Base-by-base conservation (phyloP, 2,113 vertebrate species). In the Oryzias celebensis region DNA sequence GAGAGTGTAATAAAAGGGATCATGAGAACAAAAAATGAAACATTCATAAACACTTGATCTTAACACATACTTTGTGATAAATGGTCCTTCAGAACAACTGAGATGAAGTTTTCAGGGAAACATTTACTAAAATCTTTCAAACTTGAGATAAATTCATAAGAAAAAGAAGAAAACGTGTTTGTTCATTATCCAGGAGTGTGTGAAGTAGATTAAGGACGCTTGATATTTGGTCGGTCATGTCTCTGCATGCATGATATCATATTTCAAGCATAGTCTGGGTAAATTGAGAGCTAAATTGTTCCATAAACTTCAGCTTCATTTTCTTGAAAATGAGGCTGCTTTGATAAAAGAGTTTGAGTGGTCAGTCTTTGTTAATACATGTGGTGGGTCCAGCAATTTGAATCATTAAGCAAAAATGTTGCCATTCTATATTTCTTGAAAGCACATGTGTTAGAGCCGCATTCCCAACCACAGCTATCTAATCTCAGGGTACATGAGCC, bases 11-110 rank as follows among this genome's bases (percentile, higher is more conserved):
- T 4, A 26, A 26, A 2, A 26, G 26, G 26, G 5, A 26, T 26
- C 26, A 26, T 2, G 7, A 1, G 8, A 36, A 36, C 1, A 36
- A 36, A 36, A 10, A 36, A 10, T 2, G 8, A 36, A 36, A 36
- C 7, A 36, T 8, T 36, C 31, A 36, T 36, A 36, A 36, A 36
- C 7, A 8, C 7, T 36, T 36, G 31, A 1, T 8, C 7, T 7
- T 8, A 8, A 36, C 46, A 58, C 57, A 79, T 50, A 47, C 52
- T 51, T 64, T 2, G 44, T 28, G 31, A 63, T 72, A 79, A 77
- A 60, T 77, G 73, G 43, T 65, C 15, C 65, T 75, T 77, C 75
- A 58, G 22, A 58, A 14, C 20, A 67, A 66, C 50, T 73, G 62
- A 51, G 65, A 77, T 31, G 60, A 51, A 8, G 28, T 28, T 47